Evolutionary conservation across 2,113 vertebrate genomes (phyloP).

Genomic region (Myiagra hebetior): DNA sequence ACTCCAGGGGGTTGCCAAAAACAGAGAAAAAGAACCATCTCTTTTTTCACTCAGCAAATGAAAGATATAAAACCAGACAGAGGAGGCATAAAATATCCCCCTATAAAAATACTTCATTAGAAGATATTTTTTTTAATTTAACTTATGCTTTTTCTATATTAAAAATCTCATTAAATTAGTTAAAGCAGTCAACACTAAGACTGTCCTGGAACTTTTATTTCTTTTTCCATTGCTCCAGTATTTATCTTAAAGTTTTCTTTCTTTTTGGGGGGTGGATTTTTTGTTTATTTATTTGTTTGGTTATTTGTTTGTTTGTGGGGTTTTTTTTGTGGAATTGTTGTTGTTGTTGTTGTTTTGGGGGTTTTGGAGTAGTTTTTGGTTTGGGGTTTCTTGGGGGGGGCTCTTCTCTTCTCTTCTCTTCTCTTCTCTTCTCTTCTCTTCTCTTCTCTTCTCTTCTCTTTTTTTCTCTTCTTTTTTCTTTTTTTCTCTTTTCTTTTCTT

Average conservation of each 20-base stretch:
- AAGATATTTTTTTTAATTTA: neutral
- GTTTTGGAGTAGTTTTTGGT: too few species aligned
- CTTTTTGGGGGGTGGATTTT: too few species aligned
- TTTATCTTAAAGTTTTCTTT: neutral
- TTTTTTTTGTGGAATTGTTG: neutral
- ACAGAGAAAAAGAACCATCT: neutral
- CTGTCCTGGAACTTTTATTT: neutral
- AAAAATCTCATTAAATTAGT: neutral
- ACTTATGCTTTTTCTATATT: neutral
- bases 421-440: too few species aligned
- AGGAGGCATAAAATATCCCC: neutral
- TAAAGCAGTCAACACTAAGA: neutral
- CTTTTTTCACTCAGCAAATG: neutral
- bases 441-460: too few species aligned
- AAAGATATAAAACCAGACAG: neutral
- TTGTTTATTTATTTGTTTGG: neutral
- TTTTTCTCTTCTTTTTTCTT: too few species aligned
- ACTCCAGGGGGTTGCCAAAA: neutral
- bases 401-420: too few species aligned
- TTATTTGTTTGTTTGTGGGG: neutral
- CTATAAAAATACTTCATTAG: neutral
- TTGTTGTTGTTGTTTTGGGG: neutral
- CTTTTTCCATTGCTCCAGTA: neutral
- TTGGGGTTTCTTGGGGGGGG: too few species aligned
- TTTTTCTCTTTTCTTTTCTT: neutral